Conservation (phyloP, 2,113 vertebrate species). For the Ctenodactylus gundi region DNA sequence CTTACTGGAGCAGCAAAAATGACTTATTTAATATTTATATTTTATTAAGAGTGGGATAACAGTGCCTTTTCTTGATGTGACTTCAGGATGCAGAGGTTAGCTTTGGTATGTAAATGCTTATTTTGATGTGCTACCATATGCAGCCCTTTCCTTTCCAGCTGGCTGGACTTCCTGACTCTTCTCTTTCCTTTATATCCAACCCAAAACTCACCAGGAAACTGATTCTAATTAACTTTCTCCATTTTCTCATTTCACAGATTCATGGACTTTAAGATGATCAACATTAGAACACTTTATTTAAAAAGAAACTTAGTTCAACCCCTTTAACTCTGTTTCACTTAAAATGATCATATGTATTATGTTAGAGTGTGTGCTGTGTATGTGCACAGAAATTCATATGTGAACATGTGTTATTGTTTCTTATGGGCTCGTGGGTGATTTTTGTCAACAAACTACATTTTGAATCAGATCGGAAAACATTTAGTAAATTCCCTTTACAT, state of each 20-base stretch:
- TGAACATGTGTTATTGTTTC: background rate
- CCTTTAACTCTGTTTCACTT: background rate
- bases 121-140: background rate
- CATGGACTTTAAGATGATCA: background rate
- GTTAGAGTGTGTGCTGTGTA: background rate
- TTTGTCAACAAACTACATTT: background rate
- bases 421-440: background rate
- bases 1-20: slow-evolving; percentile 39
- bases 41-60: background rate
- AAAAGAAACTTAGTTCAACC: background rate
- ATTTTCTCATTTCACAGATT: background rate
- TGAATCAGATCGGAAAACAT: background rate
- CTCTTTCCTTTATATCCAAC: background rate
- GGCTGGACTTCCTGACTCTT: background rate
- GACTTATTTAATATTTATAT: slow-evolving; percentile 35
- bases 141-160: slow-evolving; percentile 3
- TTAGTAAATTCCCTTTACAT: background rate
- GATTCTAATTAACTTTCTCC: slow-evolving; percentile 48
- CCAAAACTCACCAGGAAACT: slow-evolving; percentile 28
- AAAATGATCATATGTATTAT: background rate
- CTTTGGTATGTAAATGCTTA: background rate
- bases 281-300: background rate
- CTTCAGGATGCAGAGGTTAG: background rate
- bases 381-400: background rate
- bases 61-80: background rate